A percentile compares a stretch with the other conserved stretches of the same genome.
Conservation (phyloP, 2,888 invertebrate genomes). For the Drosophila borborema region DNA sequence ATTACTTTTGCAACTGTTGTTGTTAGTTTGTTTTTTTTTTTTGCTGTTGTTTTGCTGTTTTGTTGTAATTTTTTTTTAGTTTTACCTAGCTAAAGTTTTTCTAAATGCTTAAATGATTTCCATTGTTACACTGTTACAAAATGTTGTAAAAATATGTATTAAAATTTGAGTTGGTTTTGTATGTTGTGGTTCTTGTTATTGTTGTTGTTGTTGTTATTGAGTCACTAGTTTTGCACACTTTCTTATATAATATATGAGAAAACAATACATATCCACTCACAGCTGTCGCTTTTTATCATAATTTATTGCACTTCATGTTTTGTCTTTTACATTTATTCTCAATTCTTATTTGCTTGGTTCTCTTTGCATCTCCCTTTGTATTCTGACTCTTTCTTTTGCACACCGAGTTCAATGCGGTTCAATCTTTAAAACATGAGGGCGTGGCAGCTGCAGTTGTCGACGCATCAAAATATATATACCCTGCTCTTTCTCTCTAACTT, state of each 20-base stretch:
- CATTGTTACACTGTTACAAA: constrained; percentile 66
- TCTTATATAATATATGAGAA: constrained; percentile 28
- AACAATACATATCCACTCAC: neutral
- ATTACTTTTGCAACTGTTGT: constrained; percentile 3
- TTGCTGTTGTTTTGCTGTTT: neutral
- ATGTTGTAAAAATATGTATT: constrained; percentile 2
- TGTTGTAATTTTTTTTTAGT: constrained; percentile 21
- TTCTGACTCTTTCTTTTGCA: constrained; percentile 58
- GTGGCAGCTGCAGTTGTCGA: constrained; percentile 43
- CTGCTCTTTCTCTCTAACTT: neutral
- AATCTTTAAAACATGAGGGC: constrained; percentile 40
- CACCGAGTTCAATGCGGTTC: constrained; percentile 69
- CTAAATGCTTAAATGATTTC: constrained; percentile 65
- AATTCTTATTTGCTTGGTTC: constrained; percentile 36
- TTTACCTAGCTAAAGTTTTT: constrained; percentile 22
- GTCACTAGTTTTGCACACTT: constrained; percentile 18
- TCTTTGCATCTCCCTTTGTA: constrained; percentile 41
- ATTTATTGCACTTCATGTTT: constrained; percentile 63
- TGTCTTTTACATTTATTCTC: constrained; percentile 20
- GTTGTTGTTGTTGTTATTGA: constrained; percentile 24
- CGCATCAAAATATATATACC: constrained; percentile 44
- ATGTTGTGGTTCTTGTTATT: constrained; percentile 29
- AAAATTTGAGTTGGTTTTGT: constrained; percentile 5
- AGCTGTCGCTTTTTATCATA: constrained; percentile 62
- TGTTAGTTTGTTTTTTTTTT: no score